phyloP scores from a whole-genome alignment of 2,888 invertebrate species.

The Drosophila testacea region DNA sequence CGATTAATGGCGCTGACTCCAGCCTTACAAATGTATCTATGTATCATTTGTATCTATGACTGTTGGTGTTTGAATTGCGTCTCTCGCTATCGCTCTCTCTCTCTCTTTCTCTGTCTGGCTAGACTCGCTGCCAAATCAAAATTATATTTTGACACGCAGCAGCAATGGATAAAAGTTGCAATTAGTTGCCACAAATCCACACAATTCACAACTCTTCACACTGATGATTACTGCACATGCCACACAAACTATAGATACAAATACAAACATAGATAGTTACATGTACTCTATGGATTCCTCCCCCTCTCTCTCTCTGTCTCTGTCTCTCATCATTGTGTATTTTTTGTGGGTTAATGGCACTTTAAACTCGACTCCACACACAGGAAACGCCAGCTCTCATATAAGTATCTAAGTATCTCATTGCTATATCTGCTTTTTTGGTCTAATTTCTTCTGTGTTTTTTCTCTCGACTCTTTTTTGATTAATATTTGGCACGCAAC shows the following conservation, averaged over 20 bases:
- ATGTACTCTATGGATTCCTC: slow-evolving; percentile 31
- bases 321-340: not conserved
- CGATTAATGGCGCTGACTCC: slow-evolving; percentile 60
- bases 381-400: slow-evolving; percentile 54
- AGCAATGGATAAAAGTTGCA: slow-evolving; percentile 64
- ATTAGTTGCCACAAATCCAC: slow-evolving; percentile 58
- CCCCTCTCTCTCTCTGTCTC: not conserved
- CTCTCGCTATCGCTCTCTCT: not conserved
- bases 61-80: slow-evolving; percentile 18
- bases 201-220: slow-evolving; percentile 26
- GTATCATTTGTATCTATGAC: slow-evolving; percentile 26
- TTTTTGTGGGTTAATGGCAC: slow-evolving; percentile 74
- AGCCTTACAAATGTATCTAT: slow-evolving; percentile 31
- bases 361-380: slow-evolving; percentile 67
- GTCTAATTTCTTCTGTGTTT: slow-evolving; percentile 22
- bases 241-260: slow-evolving; percentile 34
- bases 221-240: slow-evolving; percentile 49
- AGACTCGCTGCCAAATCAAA: slow-evolving; percentile 51
- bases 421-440: slow-evolving; percentile 27
- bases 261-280: slow-evolving; percentile 24
- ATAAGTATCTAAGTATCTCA: slow-evolving; percentile 35
- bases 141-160: slow-evolving; percentile 78
- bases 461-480: slow-evolving; percentile 43
- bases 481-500: slow-evolving; percentile 78
- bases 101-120: not conserved